Percentiles rank a stretch among this genome's conserved stretches.
Conservation (phyloP, 2,888 invertebrate species). For the Anorthoa munda region DNA sequence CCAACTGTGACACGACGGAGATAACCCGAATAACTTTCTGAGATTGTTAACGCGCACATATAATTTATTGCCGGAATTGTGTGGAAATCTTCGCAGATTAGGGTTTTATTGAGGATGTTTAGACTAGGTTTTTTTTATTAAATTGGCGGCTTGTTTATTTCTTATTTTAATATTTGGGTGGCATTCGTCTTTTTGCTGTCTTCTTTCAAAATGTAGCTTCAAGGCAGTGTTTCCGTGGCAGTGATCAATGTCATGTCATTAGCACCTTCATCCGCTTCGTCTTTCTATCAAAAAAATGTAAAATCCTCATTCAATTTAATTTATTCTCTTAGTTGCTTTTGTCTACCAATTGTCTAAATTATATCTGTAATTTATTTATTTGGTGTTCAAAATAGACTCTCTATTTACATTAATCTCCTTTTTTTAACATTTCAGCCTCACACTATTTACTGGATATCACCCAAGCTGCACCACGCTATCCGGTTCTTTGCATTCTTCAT, state of each 20-base stretch:
- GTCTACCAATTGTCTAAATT: no score
- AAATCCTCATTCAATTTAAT: no score
- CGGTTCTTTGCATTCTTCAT: neutral
- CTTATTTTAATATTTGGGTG: neutral
- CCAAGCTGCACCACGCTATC: no score
- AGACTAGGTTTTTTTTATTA: conserved; percentile 10
- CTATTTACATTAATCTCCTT: no score
- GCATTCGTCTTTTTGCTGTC: neutral
- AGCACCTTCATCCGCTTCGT: neutral
- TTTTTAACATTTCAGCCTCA: no score
- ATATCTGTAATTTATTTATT: no score
- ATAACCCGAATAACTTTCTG: conserved; percentile 81
- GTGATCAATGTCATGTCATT: no score
- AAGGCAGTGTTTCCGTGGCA: neutral
- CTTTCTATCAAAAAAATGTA: neutral
- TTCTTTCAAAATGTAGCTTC: no score
- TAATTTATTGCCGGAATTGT: conserved; percentile 58
- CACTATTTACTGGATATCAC: no score
- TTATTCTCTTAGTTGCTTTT: no score
- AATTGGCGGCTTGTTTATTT: conserved; percentile 10
- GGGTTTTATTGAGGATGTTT: conserved; percentile 54
- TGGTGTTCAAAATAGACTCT: no score
- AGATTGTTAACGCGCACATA: conserved; percentile 55
- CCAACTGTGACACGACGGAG: conserved; percentile 65
- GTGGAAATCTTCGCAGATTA: conserved; percentile 47